Evolutionary conservation across 2,888 invertebrate species (phyloP), one percentile per base, ranked within the genome.

Genomic region (Mimumesa dahlbomi): DNA sequence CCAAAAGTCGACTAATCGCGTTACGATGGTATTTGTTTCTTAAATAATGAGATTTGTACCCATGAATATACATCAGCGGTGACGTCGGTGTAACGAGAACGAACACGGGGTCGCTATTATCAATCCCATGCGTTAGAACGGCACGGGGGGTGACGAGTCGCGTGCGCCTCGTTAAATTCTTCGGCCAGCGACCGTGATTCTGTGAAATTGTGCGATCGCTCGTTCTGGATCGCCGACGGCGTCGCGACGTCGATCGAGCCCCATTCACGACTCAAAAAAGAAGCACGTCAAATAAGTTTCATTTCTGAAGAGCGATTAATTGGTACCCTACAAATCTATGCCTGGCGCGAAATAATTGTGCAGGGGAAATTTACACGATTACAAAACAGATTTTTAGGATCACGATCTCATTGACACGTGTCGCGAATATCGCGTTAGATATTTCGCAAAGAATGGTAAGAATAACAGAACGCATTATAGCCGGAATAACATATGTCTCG

Each of bases 81-180:
- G 68, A 68, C 53, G 43, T 38, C 31, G 42, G 18, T 78, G 64
- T 67, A 79, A 72, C 57, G 68, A 75, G 77, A 52, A 75, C 36
- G 22, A 40, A 43, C 45, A 38, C 40, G 52, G 62, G 61, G 59
- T 36, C 58, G 58, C 64, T 64, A 79, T 77, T 74, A 79, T 71
- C 56, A 75, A 62, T 18, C 68, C n/a, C n/a, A 69, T 72, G 73
- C 77, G 75, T 61, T 57, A 49, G 57, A 31, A 40, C 56, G 52
- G 16, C 42, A 63, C 49, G 59, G 50, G 48, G 58, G 62, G 54
- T 62, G 62, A 58, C 61, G 53, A 66, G 77, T 49, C 88, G 87
- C 87, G 88, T 88, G 88, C 61, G 80, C 79, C 87, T 88, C 84
- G 88, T 88, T 88, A 88, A 88, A 88, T 85, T 86, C 85, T 86